Conservation (phyloP, 2,797 vertebrate species). For the Aselliscus stoliczkanus region DNA sequence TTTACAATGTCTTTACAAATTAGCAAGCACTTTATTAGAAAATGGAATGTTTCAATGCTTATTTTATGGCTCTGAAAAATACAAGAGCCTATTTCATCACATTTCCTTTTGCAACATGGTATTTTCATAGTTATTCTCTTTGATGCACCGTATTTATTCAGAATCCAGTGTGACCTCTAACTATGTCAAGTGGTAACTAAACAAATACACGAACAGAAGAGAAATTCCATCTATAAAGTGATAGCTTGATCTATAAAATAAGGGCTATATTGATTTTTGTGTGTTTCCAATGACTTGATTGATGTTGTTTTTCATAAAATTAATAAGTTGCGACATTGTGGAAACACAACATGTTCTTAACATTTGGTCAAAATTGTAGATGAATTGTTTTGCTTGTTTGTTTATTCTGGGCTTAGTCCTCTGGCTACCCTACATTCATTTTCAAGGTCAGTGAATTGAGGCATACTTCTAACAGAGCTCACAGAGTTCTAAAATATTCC, state of each 20-base stretch:
- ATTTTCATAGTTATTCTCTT: conserved; percentile 50
- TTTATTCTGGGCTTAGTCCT: conserved; percentile 63
- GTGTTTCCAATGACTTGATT: conserved; percentile 29
- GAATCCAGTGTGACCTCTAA: conserved; percentile 12
- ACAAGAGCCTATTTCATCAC: not conserved
- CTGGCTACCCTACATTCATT: conserved; percentile 62
- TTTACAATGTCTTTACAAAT: conserved; percentile 36
- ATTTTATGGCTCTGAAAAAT: not conserved
- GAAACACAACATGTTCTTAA: conserved; percentile 54
- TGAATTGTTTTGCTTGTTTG: conserved; percentile 57
- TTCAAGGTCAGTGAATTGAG: conserved; percentile 74
- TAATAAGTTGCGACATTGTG: conserved; percentile 40
- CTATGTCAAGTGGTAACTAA: not conserved
- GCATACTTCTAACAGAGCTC: conserved; percentile 53
- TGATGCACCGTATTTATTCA: not conserved
- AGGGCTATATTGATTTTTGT: conserved; percentile 41
- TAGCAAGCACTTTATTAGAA: conserved; percentile 21
- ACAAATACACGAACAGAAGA: not conserved
- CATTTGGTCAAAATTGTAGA: conserved; percentile 58
- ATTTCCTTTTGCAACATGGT: not conserved
- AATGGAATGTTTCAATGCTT: not conserved
- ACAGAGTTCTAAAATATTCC: conserved; percentile 43
- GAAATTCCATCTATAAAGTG: conserved; percentile 22
- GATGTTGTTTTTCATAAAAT: conserved; percentile 54
- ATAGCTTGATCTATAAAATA: conserved; percentile 47